Conservation (phyloP, 1,140 invertebrate species). For the Periplaneta americana region DNA sequence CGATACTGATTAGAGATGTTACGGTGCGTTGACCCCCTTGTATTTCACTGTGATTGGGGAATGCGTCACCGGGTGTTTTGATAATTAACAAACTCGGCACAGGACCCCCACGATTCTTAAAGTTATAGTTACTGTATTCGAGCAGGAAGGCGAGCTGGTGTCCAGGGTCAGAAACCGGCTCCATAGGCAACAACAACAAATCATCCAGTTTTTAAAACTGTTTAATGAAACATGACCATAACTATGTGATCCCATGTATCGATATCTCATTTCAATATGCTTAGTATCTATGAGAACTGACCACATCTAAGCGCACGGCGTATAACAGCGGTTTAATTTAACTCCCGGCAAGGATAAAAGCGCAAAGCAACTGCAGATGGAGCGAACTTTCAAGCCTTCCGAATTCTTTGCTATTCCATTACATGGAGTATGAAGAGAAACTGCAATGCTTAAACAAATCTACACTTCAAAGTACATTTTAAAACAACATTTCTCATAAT, state of each 20-base stretch:
- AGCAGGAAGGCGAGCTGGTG: neutral
- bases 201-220: neutral
- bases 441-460: too few species aligned
- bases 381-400: too few species aligned
- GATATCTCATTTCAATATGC: neutral
- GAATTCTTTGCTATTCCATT: too few species aligned
- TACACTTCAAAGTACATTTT: too few species aligned
- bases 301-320: neutral
- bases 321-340: neutral
- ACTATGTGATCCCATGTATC: neutral
- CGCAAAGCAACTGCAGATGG: too few species aligned
- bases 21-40: neutral
- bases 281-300: neutral
- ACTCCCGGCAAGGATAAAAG: too few species aligned
- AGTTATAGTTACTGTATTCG: neutral
- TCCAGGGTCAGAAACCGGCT: neutral
- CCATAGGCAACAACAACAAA: neutral
- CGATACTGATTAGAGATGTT: neutral
- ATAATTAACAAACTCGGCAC: neutral
- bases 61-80: neutral
- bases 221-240: neutral
- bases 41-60: neutral
- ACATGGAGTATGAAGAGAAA: too few species aligned
- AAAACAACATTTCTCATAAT: too few species aligned
- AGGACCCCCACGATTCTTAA: neutral